phyloP scores from a whole-genome alignment of 1,140 invertebrate genomes.

The Calosoma granatense region DNA sequence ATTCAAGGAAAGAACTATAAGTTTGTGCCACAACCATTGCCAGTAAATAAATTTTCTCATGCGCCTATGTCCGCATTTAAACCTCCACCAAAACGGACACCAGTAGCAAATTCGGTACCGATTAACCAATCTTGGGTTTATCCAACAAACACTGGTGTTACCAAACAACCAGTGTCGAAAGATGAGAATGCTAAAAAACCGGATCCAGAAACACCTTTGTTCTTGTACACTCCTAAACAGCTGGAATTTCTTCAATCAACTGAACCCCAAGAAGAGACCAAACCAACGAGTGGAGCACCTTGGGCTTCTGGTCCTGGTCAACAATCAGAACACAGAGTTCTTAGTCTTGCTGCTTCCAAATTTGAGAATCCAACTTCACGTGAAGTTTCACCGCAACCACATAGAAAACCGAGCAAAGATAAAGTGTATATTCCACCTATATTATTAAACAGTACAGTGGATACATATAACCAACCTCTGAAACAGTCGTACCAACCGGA shows the following conservation, averaged over 20 bases:
- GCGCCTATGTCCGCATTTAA: constrained; percentile 60
- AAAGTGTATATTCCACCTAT: constrained; percentile 15
- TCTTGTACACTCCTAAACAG: constrained; percentile 31
- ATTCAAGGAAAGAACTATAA: constrained; percentile 27
- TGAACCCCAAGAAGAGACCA: constrained; percentile 1
- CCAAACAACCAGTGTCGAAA: not conserved
- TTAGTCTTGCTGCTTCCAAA: constrained; percentile 35
- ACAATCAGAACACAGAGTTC: constrained; percentile 28
- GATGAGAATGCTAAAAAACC: not conserved
- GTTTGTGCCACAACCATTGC: constrained; percentile 41
- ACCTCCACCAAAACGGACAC: constrained; percentile 32
- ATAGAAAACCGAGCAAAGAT: constrained; percentile 25
- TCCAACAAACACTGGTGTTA: not conserved
- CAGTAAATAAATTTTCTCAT: constrained; percentile 59
- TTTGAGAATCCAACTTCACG: constrained; percentile 32
- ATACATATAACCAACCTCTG: not conserved
- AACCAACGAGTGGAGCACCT: constrained; percentile 21
- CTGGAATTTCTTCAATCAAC: constrained; percentile 11
- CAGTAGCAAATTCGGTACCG: not conserved
- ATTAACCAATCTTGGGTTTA: not conserved
- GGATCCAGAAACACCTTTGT: constrained; percentile 18
- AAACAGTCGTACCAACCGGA: not conserved
- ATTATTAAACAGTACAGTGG: constrained; percentile 4
- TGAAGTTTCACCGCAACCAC: constrained; percentile 18
- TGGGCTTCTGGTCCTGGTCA: constrained; percentile 24